A percentile compares a stretch with the other conserved stretches of the same genome.
Conservation (phyloP, 2,113 vertebrate species). For the Pavo muticus region DNA sequence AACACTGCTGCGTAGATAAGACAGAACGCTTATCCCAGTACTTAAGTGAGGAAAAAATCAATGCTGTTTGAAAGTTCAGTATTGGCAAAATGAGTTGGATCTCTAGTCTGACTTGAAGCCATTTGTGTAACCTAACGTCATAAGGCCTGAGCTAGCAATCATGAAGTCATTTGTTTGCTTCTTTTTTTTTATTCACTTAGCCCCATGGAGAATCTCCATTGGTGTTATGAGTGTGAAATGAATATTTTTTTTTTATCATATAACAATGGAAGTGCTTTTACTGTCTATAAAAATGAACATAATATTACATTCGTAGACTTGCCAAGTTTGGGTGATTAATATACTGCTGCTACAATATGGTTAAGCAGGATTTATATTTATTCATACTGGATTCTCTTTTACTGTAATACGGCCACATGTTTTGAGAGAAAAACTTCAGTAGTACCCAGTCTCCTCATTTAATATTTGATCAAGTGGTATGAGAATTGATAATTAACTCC, state of each 20-base stretch:
- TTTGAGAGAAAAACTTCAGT: neutral
- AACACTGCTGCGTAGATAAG: neutral
- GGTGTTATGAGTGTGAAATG: neutral
- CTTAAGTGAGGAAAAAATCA: neutral
- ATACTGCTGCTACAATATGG: neutral
- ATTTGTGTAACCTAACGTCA: neutral
- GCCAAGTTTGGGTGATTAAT: neutral
- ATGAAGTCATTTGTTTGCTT: neutral
- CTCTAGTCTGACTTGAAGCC: neutral
- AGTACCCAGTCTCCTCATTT: neutral
- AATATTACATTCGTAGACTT: neutral
- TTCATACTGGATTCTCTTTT: neutral
- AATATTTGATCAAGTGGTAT: neutral
- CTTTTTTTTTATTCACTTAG: neutral
- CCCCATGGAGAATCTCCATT: neutral
- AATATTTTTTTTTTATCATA: neutral
- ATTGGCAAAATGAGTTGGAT: neutral
- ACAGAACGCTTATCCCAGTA: neutral
- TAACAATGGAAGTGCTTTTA: neutral
- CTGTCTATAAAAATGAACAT: neutral
- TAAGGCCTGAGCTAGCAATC: neutral
- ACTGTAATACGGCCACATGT: neutral
- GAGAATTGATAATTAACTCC: neutral
- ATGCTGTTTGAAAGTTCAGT: neutral
- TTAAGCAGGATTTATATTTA: neutral